Percentiles rank a stretch among this genome's conserved stretches.
These are phyloP conservation scores for Diplazon laetatorius DNA, from an alignment of 2,888 invertebrate genomes.

Conservation along the genomic window DNA sequence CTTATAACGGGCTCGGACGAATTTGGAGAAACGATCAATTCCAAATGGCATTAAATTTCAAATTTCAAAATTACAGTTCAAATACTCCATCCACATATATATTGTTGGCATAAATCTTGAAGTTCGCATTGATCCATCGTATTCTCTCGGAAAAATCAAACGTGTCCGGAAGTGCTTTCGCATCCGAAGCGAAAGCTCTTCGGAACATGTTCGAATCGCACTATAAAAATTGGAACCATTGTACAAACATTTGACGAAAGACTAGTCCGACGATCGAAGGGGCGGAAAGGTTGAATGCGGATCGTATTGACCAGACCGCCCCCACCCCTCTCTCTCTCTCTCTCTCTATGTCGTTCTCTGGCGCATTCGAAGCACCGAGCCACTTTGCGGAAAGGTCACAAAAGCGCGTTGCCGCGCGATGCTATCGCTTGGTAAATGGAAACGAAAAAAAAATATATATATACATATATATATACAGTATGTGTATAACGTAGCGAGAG, in stretches of 20 bases:
- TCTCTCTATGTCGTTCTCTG: conserved; percentile 25
- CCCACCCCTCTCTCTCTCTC: no score
- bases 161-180: neutral
- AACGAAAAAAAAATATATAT: conserved; percentile 38
- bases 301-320: conserved; percentile 52
- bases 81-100: no score
- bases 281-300: conserved; percentile 26
- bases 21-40: no score
- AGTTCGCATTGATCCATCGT: no score
- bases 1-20: no score
- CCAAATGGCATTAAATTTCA: no score
- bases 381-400: conserved; percentile 54
- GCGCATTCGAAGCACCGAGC: conserved; percentile 21
- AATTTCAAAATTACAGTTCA: conserved; percentile 48
- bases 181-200: neutral
- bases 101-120: no score
- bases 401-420: conserved; percentile 56
- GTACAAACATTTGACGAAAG: conserved; percentile 28
- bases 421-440: conserved; percentile 56
- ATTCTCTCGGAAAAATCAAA: neutral
- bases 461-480: no score
- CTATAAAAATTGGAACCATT: conserved; percentile 42
- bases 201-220: neutral
- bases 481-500: conserved; percentile 8
- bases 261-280: neutral